These are phyloP conservation scores for Sesia bembeciformis DNA, from an alignment of 2,888 invertebrate genomes.

Conservation along the genomic window DNA sequence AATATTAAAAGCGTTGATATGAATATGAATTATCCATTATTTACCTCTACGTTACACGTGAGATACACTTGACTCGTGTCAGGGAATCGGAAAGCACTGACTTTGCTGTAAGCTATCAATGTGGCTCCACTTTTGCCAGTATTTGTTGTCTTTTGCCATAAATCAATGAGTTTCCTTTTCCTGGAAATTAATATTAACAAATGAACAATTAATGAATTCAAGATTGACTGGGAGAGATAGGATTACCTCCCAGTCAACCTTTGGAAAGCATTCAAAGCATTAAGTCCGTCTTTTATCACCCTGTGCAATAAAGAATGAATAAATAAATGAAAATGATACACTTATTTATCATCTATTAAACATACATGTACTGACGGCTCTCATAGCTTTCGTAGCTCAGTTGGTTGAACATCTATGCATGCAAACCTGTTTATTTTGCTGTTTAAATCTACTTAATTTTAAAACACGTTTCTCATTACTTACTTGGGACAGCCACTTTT, in stretches of 20 bases:
- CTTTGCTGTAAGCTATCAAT: conserved; percentile 77
- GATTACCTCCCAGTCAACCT: no score
- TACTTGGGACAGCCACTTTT: conserved; percentile 79
- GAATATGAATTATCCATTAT: background rate
- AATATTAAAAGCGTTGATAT: background rate
- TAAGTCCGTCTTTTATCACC: no score
- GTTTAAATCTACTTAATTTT: no score
- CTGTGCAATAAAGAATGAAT: no score
- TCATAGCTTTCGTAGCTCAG: no score
- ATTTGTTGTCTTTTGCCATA: conserved; percentile 76
- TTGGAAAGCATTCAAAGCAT: no score
- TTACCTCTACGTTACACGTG: conserved; percentile 83
- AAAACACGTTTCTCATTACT: conserved; percentile 15
- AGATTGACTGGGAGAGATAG: no score
- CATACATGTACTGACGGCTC: no score
- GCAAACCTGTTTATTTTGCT: no score
- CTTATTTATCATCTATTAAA: no score
- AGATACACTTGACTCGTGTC: conserved; percentile 82
- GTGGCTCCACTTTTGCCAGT: conserved; percentile 76
- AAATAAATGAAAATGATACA: no score
- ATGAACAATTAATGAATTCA: background rate
- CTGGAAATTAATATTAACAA: conserved; percentile 33
- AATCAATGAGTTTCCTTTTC: conserved; percentile 78
- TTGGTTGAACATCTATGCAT: no score
- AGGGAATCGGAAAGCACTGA: conserved; percentile 83